Conservation (phyloP, 2,113 vertebrate genomes). For the Ptilonorhynchus violaceus region DNA sequence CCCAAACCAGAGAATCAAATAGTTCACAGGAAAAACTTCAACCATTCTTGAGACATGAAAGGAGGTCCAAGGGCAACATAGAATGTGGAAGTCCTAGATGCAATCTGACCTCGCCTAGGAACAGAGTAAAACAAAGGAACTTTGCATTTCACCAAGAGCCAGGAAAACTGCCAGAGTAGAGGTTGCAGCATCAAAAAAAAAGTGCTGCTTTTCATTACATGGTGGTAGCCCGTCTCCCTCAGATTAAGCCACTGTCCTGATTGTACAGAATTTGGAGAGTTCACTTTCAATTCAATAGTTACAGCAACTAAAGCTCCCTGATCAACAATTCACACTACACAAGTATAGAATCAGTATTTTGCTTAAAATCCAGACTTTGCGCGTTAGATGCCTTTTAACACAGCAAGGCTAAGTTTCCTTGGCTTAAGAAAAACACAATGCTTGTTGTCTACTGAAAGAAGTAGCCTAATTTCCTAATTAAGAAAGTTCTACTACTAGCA, state of each 20-base stretch:
- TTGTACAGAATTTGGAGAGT: neutral
- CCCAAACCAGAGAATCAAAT: neutral
- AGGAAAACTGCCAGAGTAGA: neutral
- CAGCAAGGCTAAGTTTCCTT: neutral
- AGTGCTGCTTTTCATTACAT: neutral
- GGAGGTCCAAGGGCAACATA: neutral
- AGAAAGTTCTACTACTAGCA: slow-evolving; percentile 26
- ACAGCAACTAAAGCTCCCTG: neutral
- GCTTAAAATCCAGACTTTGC: neutral
- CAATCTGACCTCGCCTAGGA: neutral
- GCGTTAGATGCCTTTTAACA: neutral
- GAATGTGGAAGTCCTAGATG: neutral
- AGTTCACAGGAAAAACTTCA: neutral
- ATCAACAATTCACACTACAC: neutral
- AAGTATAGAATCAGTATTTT: neutral
- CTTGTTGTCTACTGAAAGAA: neutral
- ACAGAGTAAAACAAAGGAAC: neutral
- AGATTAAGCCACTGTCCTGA: neutral
- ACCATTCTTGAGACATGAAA: neutral
- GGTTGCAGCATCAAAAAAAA: neutral
- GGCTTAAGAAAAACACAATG: neutral
- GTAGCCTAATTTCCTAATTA: slow-evolving; percentile 53
- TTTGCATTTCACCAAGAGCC: neutral
- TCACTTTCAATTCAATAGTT: neutral
- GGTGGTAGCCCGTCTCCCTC: neutral